Conservation (phyloP, 2,888 invertebrate species). For the Gerosis bhagava region DNA sequence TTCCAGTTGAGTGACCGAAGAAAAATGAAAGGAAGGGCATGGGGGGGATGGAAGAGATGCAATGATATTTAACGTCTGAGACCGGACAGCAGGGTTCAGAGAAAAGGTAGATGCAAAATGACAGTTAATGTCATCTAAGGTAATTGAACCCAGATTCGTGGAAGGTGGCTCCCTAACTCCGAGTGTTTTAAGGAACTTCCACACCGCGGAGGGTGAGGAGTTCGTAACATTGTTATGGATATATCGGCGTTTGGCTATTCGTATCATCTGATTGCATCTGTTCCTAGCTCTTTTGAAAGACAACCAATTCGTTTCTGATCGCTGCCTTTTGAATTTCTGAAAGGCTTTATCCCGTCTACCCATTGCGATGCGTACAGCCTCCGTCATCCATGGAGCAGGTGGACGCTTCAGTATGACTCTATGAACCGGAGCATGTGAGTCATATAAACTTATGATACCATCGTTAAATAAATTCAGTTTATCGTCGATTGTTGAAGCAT, state of each 20-base stretch:
- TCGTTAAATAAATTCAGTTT: neutral
- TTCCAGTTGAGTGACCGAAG: too few relatives aligned
- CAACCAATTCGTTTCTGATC: neutral
- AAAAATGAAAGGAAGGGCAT: too few relatives aligned
- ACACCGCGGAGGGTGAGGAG: constrained; percentile 8
- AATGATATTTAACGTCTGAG: too few relatives aligned
- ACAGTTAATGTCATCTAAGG: neutral
- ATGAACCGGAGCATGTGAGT: constrained; percentile 5
- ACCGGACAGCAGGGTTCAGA: neutral
- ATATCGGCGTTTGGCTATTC: too few relatives aligned
- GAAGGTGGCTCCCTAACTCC: neutral
- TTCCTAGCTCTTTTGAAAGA: too few relatives aligned
- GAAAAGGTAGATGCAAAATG: neutral
- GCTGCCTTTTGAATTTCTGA: neutral
- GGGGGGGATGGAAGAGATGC: too few relatives aligned
- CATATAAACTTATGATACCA: neutral
- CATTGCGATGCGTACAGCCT: neutral
- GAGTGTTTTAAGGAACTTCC: constrained; percentile 6
- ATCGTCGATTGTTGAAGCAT: constrained; percentile 2
- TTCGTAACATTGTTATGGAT: constrained; percentile 4
- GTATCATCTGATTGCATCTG: too few relatives aligned
- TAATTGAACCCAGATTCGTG: neutral
- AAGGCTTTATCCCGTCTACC: constrained; percentile 3
- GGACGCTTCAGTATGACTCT: neutral
- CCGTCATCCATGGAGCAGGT: constrained; percentile 4